Base-by-base conservation (phyloP, 2,113 vertebrate genomes). In the Spea bombifrons region DNA sequence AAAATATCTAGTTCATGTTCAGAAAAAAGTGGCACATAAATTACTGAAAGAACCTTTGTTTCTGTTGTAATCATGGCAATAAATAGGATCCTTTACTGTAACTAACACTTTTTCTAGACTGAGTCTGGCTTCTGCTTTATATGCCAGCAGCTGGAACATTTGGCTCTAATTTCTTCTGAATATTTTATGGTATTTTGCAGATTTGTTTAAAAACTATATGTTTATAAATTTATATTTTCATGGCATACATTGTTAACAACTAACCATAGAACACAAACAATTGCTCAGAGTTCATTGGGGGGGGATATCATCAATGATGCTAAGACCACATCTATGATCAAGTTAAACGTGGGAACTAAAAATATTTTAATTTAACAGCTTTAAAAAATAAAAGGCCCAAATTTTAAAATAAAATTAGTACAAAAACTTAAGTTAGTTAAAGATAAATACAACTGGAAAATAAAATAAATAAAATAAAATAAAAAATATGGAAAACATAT, bases 81-180 rank as follows among this genome's bases (percentile, higher is more conserved):
- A 66, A 75, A 75, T 75, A 52, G 73, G 73, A 75, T 75, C 63
- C 52, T 53, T 75, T 66, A 43, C 73, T 66, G 73, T 66, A 75
- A 75, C 73, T 75, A 66, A 66, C 61, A 52, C 63, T 75, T 17
- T 43, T 66, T 48, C 46, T 75, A 44, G 15, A 9, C 48, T 52
- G 73, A 59, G 48, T 12, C 63, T 75, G 73, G 44, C 61, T 75
- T 44, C 46, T 66, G 73, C 63, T 46, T 12, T 12, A 49, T 43
- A 66, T 75, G 47, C 63, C 61, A 66, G 13, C 73, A 75, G 61
- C 73, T 66, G 73, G 73, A 9, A 66, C 8, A 12, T 66, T 75
- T 30, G 30, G 13, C 64, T 75, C 63, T 66, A 43, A 45, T 75
- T 66, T n/a, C 49, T 75, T 3, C 61, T n/a, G 48, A 75, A 47